A percentile compares a stretch with the other conserved stretches of the same genome.
phyloP scores from a whole-genome alignment of 2,113 vertebrate genomes.

The Synodontis membranacea region DNA sequence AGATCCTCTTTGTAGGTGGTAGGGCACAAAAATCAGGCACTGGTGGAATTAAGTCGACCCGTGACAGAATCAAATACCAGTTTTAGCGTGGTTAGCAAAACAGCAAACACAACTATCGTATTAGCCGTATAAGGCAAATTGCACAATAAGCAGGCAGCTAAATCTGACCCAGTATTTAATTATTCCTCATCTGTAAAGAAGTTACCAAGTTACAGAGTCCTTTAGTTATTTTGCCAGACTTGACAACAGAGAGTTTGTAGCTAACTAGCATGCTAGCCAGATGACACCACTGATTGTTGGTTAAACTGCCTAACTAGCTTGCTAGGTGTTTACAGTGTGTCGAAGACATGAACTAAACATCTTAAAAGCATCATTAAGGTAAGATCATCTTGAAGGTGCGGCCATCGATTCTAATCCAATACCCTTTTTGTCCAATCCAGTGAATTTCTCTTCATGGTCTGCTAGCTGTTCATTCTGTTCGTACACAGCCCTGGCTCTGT shows the following conservation, averaged over 20 bases:
- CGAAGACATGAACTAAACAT: not conserved
- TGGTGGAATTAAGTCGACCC: not conserved
- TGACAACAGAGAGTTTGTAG: not conserved
- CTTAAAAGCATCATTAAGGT: not conserved
- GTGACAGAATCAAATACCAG: not conserved
- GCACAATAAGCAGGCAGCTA: not conserved
- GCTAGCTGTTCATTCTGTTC: too few species aligned
- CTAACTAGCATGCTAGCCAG: not conserved
- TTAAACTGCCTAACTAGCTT: not conserved
- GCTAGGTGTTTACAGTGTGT: not conserved
- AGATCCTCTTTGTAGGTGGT: not conserved
- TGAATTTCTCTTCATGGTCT: too few species aligned
- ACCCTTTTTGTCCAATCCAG: too few species aligned
- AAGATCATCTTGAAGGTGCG: not conserved
- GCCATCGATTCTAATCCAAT: too few species aligned
- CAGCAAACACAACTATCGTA: too few species aligned
- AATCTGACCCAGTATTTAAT: not conserved
- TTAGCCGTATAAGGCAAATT: not conserved
- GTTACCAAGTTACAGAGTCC: not conserved
- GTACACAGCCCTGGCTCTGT: too few species aligned
- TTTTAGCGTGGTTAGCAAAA: not conserved
- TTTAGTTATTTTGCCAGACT: not conserved
- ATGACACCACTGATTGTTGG: not conserved
- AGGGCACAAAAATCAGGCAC: not conserved
- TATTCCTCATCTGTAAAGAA: not conserved